Evolutionary conservation across 2,113 vertebrate species (phyloP), one percentile per base, ranked within the genome.

Genomic region (Martes martes): DNA sequence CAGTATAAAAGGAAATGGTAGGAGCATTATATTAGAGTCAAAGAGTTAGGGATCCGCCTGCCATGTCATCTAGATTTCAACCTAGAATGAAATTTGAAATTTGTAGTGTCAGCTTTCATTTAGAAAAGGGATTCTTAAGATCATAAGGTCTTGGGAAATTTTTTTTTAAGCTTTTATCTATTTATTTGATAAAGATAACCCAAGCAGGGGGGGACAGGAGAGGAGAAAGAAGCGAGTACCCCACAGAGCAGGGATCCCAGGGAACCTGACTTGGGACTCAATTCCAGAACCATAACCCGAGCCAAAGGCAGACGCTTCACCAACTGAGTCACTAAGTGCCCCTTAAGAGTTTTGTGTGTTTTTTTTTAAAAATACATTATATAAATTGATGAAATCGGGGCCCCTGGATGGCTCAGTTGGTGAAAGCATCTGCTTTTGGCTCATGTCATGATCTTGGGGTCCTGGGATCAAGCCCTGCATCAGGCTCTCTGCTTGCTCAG

Each of bases 11-110:
- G 63, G 31, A 92, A 91, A 67, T 93, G 55, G n/a, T 26, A 94
- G 80, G 84, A 55, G 42, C 28, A 61, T 69, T 89, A 39, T 84
- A 18, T 95, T 36, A n/a, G 33, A 92, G 36, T 26, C 59, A 47
- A 4, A 4, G 36, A 83, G 16, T 93, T 69, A 55, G 16, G 4
- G 11, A 63, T 96, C 57, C 86, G 11, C 47, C 36, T 78, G 21
- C 76, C 45, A 36, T 84, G 18, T 67, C 33, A 59, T 94, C 14
- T 95, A 79, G 61, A 69, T 96, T 59, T 95, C 83, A 96, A 95
- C 79, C 45, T 95, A 36, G 9, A 89, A 36, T 95, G 89, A 93
- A 74, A 69, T 86, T 39, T 65, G 0, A 57, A 61, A 80, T 94
- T 89, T 63, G 67, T 86, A 92, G 90, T 65, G 36, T 65, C 33